Conservation (phyloP, 2,888 invertebrate species). For the Augiades crinisus region DNA sequence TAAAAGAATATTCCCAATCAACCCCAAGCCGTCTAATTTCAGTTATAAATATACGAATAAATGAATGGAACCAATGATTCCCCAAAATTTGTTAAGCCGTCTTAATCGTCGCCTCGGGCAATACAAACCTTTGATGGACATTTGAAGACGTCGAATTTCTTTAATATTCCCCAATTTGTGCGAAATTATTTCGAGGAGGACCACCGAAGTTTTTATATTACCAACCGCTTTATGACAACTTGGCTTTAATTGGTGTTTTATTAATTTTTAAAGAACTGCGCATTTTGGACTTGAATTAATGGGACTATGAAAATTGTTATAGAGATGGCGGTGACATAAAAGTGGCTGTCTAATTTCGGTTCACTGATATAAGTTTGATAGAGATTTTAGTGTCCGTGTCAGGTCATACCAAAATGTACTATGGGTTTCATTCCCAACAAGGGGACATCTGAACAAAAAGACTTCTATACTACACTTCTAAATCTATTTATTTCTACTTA, state of each 20-base stretch:
- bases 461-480: too few relatives aligned
- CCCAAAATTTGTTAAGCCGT: slow-evolving; percentile 29
- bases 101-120: slow-evolving; percentile 44
- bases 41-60: slow-evolving; percentile 1
- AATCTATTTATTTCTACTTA: too few relatives aligned
- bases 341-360: too few relatives aligned
- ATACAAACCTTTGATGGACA: slow-evolving; percentile 45
- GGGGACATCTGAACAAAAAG: too few relatives aligned
- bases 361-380: too few relatives aligned
- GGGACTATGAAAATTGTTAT: slow-evolving; percentile 1
- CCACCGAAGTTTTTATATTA: slow-evolving; percentile 39
- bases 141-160: slow-evolving; percentile 48
- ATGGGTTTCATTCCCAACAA: too few relatives aligned
- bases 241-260: slow-evolving; percentile 43
- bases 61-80: slow-evolving; percentile 20
- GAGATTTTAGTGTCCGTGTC: too few relatives aligned
- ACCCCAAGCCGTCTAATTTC: not conserved
- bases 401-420: too few relatives aligned
- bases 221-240: slow-evolving; percentile 33
- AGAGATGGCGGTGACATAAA: not conserved
- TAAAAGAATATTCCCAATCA: too few relatives aligned
- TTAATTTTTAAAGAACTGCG: slow-evolving; percentile 22
- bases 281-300: slow-evolving; percentile 13
- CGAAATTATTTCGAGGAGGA: slow-evolving; percentile 45
- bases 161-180: slow-evolving; percentile 40